A percentile compares a stretch with the other conserved stretches of the same genome.
Evolutionary conservation across 2,113 vertebrate genomes (phyloP).

Genomic region (Nansenia antarctica): DNA sequence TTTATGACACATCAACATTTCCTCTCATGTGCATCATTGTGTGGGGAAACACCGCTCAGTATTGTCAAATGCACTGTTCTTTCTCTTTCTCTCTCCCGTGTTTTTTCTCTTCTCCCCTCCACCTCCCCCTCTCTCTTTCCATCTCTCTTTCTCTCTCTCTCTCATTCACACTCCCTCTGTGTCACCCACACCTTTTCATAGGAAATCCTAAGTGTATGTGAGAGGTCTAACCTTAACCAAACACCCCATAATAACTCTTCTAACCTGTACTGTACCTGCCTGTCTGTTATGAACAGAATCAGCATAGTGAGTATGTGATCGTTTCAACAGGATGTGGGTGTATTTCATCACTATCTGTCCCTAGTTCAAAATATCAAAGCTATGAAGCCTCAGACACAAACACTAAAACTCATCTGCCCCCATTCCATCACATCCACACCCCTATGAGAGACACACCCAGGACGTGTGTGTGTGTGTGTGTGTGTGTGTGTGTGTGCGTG

Average conservation of each 20-base stretch:
- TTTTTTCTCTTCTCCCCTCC: not conserved
- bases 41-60: too few species aligned
- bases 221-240: slow-evolving; percentile 41
- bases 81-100: too few species aligned
- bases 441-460: not conserved
- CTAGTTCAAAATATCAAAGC: slow-evolving; percentile 43
- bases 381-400: slow-evolving; percentile 39
- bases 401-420: slow-evolving; percentile 51
- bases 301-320: not conserved
- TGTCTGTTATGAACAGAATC: slow-evolving; percentile 12
- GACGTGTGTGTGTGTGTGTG: not conserved
- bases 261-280: slow-evolving; percentile 14
- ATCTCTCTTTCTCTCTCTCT: slow-evolving; percentile 2
- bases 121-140: not conserved
- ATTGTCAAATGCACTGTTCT: too few species aligned
- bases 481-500: not conserved
- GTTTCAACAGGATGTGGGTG: not conserved
- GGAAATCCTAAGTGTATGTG: slow-evolving; percentile 29
- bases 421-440: slow-evolving; percentile 53
- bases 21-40: too few species aligned
- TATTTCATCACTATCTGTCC: not conserved
- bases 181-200: slow-evolving; percentile 34
- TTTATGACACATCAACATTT: too few species aligned
- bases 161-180: not conserved
- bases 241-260: slow-evolving; percentile 22